Percentiles rank a stretch among this genome's conserved stretches.
phyloP scores from a whole-genome alignment of 1,140 invertebrate species.

The Drosophila erecta region DNA sequence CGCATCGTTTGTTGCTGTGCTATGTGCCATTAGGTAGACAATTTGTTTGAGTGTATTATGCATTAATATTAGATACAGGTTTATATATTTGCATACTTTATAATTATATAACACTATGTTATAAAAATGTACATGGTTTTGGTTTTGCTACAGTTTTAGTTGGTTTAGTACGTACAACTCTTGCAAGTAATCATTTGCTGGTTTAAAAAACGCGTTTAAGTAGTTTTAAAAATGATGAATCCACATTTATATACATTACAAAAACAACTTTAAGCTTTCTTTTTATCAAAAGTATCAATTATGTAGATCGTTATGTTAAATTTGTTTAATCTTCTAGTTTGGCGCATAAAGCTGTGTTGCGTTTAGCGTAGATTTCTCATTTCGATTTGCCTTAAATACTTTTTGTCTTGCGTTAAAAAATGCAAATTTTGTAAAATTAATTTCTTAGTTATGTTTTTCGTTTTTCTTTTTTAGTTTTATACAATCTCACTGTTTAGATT shows the following conservation, averaged over 20 bases:
- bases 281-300: conserved; percentile 53
- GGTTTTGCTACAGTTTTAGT: conserved; percentile 73
- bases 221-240: conserved; percentile 57
- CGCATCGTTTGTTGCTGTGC: conserved; percentile 69
- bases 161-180: conserved; percentile 73
- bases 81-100: conserved; percentile 58
- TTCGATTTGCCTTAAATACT: conserved; percentile 75
- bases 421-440: conserved; percentile 58
- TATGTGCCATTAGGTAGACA: conserved; percentile 72
- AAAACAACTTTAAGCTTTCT: conserved; percentile 65
- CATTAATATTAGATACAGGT: conserved; percentile 69
- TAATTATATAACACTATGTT: conserved; percentile 71
- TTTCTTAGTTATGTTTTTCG: conserved; percentile 41
- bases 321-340: conserved; percentile 80
- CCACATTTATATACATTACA: conserved; percentile 71
- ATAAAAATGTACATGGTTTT: conserved; percentile 78
- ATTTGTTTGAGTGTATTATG: conserved; percentile 80
- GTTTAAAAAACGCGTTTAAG: conserved; percentile 52
- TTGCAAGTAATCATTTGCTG: conserved; percentile 56
- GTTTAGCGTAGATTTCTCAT: conserved; percentile 75
- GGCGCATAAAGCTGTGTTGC: conserved; percentile 81
- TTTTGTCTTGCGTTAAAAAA: conserved; percentile 72
- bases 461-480: conserved; percentile 44
- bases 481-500: conserved; percentile 56
- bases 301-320: conserved; percentile 56